These are phyloP conservation scores for Drosophila tani DNA, from an alignment of 1,140 invertebrate genomes.

Conservation along the genomic window DNA sequence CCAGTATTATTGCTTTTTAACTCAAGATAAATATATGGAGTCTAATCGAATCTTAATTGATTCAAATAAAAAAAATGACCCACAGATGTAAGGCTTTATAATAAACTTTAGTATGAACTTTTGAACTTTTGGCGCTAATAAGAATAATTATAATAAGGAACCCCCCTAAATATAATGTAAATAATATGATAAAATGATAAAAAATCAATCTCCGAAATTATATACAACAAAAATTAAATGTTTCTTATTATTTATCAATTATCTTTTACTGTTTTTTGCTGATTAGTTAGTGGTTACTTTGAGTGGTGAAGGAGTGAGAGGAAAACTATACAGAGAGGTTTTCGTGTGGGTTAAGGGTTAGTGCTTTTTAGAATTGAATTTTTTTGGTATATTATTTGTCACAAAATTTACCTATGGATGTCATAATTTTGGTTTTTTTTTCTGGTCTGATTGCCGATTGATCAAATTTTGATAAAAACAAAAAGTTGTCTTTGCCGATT, in stretches of 20 bases:
- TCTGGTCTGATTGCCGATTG: slow-evolving; percentile 54
- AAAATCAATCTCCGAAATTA: too few species aligned
- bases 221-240: neutral
- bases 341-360: neutral
- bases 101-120: neutral
- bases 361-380: slow-evolving; percentile 2
- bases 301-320: neutral
- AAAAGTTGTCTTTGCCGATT: slow-evolving; percentile 55
- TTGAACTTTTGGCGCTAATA: neutral
- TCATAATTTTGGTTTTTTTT: slow-evolving; percentile 78
- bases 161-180: too few species aligned
- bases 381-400: slow-evolving; percentile 20
- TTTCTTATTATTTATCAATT: neutral
- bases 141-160: neutral
- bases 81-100: too few species aligned
- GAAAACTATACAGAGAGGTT: neutral
- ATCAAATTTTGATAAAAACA: slow-evolving; percentile 53
- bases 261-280: neutral
- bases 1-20: too few species aligned
- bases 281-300: slow-evolving; percentile 4
- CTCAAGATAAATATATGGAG: too few species aligned
- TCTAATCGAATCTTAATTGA: too few species aligned
- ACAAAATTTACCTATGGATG: slow-evolving; percentile 83
- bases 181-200: too few species aligned
- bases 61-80: too few species aligned